Evolutionary conservation across 2,797 vertebrate genomes (phyloP), one percentile per base, ranked within the genome.

Genomic region (Melopsittacus undulatus): DNA sequence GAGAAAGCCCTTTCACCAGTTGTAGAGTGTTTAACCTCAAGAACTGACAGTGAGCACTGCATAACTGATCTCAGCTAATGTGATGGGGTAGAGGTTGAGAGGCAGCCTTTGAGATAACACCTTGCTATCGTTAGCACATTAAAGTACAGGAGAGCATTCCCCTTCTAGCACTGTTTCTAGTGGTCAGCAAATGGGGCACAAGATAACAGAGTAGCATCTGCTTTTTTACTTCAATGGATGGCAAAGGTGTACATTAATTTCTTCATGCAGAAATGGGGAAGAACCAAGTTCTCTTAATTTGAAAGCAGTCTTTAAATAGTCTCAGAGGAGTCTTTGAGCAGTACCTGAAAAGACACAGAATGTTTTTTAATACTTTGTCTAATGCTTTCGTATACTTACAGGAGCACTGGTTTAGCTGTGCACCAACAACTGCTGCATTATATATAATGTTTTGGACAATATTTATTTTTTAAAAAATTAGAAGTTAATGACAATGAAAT

Each of bases 1-100:
- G 95, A 73, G 93, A 95, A 87, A 96, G 94, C 46, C 89, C 76
- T 96, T 96, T 96, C 96, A 95, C 45, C 94, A 92, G 94, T 11
- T 24, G 9, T 49, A 24, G 64, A 42, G 94, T 81, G 95, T 95
- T 95, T 92, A 61, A 94, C 89, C 95, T 66, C 82, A 21, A 63
- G 92, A 90, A 64, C 72, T 83, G 91, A 48, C 92, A 49, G 89
- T n/a, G 82, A 68, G 27, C 4, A 0, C 78, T 54, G 70, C 67
- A 17, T 10, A 3, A 57, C 76, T 85, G 95, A 62, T 91, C 91
- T 49, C 0, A 3, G 69, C 91, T 96, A 92, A 95, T 92, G 95
- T 83, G 94, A 46, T 2, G 3, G 94, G 87, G 27, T 93, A 94
- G 93, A 90, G 96, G 94, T 93, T 94, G 96, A 97, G 94, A 94